These are phyloP conservation scores for Perca flavescens DNA, from an alignment of 2,113 vertebrate species.

Conservation along the genomic window DNA sequence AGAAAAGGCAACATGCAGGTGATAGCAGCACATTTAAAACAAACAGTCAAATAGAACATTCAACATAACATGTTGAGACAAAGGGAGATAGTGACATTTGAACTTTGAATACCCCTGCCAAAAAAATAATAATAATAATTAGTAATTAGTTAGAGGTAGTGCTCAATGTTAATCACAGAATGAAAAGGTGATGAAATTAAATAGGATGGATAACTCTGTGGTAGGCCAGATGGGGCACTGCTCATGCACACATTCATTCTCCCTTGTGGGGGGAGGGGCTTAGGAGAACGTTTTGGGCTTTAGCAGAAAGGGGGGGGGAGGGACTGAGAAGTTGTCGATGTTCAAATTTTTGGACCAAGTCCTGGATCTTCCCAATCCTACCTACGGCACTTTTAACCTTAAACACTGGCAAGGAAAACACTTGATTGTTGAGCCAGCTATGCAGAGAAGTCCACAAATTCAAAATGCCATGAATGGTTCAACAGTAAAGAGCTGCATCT, in stretches of 20 bases:
- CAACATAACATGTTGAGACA: slow-evolving; percentile 27
- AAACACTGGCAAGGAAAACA: slow-evolving; percentile 8
- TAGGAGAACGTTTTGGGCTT: too few species aligned
- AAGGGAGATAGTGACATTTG: neutral
- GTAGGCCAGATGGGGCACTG: too few species aligned
- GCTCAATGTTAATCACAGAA: slow-evolving; percentile 36
- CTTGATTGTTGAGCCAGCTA: neutral
- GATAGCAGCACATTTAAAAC: slow-evolving; percentile 76
- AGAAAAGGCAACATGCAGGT: slow-evolving; percentile 83
- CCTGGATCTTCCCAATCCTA: too few species aligned
- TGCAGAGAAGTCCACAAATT: neutral
- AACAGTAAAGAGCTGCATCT: slow-evolving; percentile 15
- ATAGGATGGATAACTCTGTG: too few species aligned
- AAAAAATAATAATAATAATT: neutral
- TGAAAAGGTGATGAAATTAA: neutral
- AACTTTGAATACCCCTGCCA: neutral
- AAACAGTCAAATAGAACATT: slow-evolving; percentile 46
- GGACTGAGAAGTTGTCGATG: too few species aligned
- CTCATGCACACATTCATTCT: too few species aligned
- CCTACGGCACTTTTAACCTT: neutral
- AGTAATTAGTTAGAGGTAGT: slow-evolving; percentile 57
- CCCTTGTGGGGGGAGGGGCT: too few species aligned
- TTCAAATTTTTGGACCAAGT: too few species aligned
- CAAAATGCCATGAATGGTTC: neutral
- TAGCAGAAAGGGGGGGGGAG: too few species aligned